Evolutionary conservation across 2,113 vertebrate species (phyloP).

Genomic region (Cavia aperea): DNA sequence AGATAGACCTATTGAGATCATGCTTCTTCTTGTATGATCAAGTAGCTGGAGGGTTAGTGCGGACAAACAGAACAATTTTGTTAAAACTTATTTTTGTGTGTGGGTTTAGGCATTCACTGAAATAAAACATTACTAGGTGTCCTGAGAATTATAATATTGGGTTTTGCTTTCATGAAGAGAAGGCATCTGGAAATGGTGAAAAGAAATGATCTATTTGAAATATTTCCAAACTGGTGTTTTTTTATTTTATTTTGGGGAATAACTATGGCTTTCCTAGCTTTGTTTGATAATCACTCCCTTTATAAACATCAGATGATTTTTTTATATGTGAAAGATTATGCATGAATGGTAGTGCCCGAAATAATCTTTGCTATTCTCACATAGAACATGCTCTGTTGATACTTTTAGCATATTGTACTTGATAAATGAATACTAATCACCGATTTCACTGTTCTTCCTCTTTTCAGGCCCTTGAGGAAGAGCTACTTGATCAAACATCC

Average conservation of each 20-base stretch:
- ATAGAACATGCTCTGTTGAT: conserved; percentile 27
- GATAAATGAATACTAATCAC: conserved; percentile 48
- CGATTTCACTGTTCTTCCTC: background rate
- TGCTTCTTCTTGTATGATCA: background rate
- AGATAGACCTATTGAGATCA: background rate
- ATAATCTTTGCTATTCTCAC: conserved; percentile 26
- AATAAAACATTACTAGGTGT: background rate
- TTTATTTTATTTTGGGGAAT: conserved; percentile 18
- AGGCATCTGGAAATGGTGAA: background rate
- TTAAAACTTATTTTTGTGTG: background rate
- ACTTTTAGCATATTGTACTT: conserved; percentile 47
- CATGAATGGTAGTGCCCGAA: conserved; percentile 7
- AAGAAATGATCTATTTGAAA: background rate
- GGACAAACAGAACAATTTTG: background rate
- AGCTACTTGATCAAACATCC: conserved; percentile 65
- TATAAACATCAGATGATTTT: background rate
- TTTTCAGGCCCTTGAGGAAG: conserved; percentile 51
- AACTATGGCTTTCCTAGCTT: conserved; percentile 23
- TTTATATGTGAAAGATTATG: background rate
- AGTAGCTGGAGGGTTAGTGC: background rate
- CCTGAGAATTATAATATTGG: background rate
- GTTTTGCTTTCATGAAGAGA: conserved; percentile 11
- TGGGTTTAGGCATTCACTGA: background rate
- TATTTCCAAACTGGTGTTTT: conserved; percentile 30
- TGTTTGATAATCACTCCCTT: conserved; percentile 41